Base-by-base conservation (phyloP, 1,140 invertebrate species). In the Heliconius melpomene region DNA sequence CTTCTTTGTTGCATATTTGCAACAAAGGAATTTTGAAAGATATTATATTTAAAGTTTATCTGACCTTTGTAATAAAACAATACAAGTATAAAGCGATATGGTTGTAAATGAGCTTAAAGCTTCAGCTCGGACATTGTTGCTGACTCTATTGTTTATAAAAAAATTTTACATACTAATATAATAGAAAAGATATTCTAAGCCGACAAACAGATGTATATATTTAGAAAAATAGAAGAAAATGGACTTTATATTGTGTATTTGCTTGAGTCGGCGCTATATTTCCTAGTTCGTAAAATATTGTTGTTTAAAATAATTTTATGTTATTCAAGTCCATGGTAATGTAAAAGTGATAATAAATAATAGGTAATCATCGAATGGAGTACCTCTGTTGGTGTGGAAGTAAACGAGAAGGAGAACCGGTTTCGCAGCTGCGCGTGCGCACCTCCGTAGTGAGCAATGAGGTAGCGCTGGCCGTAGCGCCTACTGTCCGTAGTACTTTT, bases 341-440 rank as follows among this genome's bases (percentile, higher is more conserved):
- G 36, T 72, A 38, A 20, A 72, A 38, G 6, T 23, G 32, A 72
- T 72, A 40, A 72, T 72, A 72, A 72, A 72, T 32, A 72, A 72
- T 72, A 36, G 18, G 29, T 72, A 38, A 38, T 72, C 29, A 72
- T 72, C 36, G 32, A 38, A 72, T 40, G 40, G 36, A 40, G 50
- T 52, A 52, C 20, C 6, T 7, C 13, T 72, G 38, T 29, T 40
- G 71, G 29, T 72, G 38, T 72, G n/a, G 78, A 66, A 71, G 81
- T 79, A 75, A 81, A 78, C 82, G 72, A 74, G 80, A 77, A 77
- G 73, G 57, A 72, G 74, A 84, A 84, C 84, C 81, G 81, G 84
- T 84, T 75, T 57, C 72, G 90, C 91, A 93, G 91, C 91, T 93
- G 91, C 90, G 88, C 87, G 87, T 88, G 86, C 90, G 80, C 83